These are phyloP conservation scores for Zosterops borbonicus DNA, from an alignment of 2,113 vertebrate genomes.

Conservation along the genomic window DNA sequence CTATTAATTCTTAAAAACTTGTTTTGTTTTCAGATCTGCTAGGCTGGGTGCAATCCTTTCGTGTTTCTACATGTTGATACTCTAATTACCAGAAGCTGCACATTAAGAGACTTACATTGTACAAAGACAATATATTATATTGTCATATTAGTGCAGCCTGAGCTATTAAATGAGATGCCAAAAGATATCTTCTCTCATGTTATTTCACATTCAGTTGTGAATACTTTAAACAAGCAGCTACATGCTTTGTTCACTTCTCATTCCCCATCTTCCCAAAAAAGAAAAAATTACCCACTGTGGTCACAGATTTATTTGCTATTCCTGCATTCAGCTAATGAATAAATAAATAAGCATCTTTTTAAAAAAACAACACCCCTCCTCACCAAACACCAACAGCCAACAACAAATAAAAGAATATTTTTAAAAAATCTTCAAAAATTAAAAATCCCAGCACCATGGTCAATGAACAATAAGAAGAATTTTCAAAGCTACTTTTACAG, in stretches of 20 bases:
- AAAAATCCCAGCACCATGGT: not conserved
- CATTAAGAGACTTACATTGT: not conserved
- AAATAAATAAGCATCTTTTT: not conserved
- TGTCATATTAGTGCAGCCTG: slow-evolving; percentile 12
- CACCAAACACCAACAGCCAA: not conserved
- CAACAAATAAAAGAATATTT: not conserved
- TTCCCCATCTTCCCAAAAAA: not conserved
- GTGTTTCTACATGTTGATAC: not conserved
- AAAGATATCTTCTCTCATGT: not conserved
- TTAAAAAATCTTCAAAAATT: not conserved
- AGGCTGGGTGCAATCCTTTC: not conserved
- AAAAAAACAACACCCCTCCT: fast-evolving
- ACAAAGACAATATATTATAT: slow-evolving; percentile 26
- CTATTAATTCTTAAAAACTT: not conserved
- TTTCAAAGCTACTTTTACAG: not conserved
- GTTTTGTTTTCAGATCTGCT: not conserved
- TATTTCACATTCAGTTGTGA: slow-evolving; percentile 1
- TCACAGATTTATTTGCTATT: not conserved
- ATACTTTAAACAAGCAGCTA: not conserved
- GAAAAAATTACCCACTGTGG: not conserved
- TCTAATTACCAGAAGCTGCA: slow-evolving; percentile 2
- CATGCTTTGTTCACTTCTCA: not conserved
- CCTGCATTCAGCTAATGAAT: not conserved
- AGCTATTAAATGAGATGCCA: slow-evolving; percentile 25
- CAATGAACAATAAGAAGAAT: not conserved